Conservation (phyloP, 2,888 invertebrate genomes). For the Dicycla oo region DNA sequence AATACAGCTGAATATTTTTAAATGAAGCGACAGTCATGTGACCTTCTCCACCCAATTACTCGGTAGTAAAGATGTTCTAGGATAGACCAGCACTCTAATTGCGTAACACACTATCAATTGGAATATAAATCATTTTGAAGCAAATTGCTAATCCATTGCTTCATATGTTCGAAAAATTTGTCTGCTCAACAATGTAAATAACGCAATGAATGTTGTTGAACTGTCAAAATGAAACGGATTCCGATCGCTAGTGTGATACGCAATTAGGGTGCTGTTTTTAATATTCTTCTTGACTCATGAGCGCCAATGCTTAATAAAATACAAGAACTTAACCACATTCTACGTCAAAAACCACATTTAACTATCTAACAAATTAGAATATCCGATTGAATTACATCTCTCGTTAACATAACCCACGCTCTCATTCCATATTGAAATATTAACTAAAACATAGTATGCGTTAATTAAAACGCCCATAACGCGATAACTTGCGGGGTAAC, state of each 20-base stretch:
- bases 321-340: background rate
- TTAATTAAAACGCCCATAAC: slow-evolving; percentile 59
- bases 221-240: no score
- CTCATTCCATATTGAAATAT: slow-evolving; percentile 52
- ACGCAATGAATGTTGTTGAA: no score
- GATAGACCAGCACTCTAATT: no score
- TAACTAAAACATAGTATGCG: slow-evolving; percentile 63
- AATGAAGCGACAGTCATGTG: background rate
- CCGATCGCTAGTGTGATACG: no score
- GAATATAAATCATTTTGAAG: no score
- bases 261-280: no score
- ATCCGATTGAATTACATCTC: slow-evolving; percentile 10
- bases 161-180: no score
- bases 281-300: no score
- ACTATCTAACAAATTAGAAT: slow-evolving; percentile 2
- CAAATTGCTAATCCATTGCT: no score
- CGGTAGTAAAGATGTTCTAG: background rate
- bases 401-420: slow-evolving; percentile 37
- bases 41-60: background rate
- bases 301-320: no score
- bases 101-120: no score
- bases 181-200: no score
- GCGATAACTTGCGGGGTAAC: slow-evolving; percentile 27
- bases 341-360: background rate
- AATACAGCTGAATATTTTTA: slow-evolving; percentile 21